These are phyloP conservation scores for Tichodroma muraria DNA, from an alignment of 2,113 vertebrate genomes.

Conservation along the genomic window DNA sequence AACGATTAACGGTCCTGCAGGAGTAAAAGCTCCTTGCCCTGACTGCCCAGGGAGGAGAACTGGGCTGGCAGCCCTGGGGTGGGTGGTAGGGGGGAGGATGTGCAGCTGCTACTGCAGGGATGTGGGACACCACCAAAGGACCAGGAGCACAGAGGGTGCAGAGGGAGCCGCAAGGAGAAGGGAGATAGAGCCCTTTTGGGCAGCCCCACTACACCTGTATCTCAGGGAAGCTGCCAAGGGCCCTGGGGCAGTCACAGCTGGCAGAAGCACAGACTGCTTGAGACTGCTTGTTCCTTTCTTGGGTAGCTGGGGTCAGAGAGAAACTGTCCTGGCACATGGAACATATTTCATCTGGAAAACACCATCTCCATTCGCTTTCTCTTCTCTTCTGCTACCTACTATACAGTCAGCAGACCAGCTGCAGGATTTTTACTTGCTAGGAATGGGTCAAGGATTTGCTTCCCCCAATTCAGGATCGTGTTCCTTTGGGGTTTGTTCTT, in stretches of 20 bases:
- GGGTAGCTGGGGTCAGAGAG: background rate
- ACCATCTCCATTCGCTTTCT: background rate
- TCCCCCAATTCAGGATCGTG: background rate
- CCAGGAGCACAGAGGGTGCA: background rate
- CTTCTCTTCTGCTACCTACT: background rate
- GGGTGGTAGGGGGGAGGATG: background rate
- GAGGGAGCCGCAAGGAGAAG: background rate
- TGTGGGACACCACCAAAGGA: background rate
- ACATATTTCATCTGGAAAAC: background rate
- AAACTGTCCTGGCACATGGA: background rate
- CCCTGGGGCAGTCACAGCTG: background rate
- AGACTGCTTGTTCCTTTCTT: background rate
- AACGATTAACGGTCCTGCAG: background rate
- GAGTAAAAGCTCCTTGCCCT: background rate
- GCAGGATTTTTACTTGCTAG: background rate
- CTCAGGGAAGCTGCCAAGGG: background rate
- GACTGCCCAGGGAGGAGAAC: background rate
- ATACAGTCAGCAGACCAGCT: background rate
- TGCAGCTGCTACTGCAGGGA: background rate
- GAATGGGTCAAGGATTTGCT: background rate
- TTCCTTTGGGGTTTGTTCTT: background rate
- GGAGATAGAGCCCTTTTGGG: background rate
- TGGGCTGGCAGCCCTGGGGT: background rate
- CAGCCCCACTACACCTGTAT: background rate
- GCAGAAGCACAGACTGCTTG: background rate